Evolutionary conservation across 30 jellyfish, hydroid and myxozoan genomes (phyloP).

Genomic region (Aurelia sp.): DNA sequence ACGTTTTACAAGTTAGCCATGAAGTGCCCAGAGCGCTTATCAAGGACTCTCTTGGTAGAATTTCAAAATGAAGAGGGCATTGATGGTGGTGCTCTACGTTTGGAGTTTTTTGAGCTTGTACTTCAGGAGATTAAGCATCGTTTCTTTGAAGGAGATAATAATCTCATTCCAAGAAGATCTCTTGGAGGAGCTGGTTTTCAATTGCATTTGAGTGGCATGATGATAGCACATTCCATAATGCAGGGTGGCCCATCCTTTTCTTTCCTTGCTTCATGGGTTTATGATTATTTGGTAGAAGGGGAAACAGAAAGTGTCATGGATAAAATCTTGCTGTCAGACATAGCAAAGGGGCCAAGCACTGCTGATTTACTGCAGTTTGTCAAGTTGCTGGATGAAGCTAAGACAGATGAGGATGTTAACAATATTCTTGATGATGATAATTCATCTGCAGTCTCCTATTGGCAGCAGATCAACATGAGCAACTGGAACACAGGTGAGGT

Average conservation of each 20-base stretch:
- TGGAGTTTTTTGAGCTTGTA: constrained; percentile 17
- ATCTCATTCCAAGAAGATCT: constrained; percentile 26
- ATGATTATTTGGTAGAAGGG: constrained; percentile 28
- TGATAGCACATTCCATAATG: constrained; percentile 24
- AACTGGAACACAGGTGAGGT: constrained; percentile 30
- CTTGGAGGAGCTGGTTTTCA: constrained; percentile 37
- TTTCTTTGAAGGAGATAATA: constrained; percentile 28
- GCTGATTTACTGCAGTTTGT: constrained; percentile 24
- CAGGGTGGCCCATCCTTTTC: constrained; percentile 44
- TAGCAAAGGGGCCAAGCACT: constrained; percentile 22
- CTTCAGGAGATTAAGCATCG: constrained; percentile 31
- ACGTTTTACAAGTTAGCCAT: constrained; percentile 22
- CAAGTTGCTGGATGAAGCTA: constrained; percentile 17
- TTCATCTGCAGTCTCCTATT: constrained; percentile 17
- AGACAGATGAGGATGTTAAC: constrained; percentile 10
- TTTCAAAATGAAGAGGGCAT: constrained; percentile 17
- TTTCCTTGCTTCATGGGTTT: constrained; percentile 21
- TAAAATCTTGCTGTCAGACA: constrained; percentile 16
- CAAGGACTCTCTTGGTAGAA: constrained; percentile 19
- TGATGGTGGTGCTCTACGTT: constrained; percentile 19
- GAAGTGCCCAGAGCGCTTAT: constrained; percentile 10
- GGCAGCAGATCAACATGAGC: constrained; percentile 44
- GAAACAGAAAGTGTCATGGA: constrained; percentile 30
- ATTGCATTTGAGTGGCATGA: constrained; percentile 27
- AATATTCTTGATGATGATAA: constrained; percentile 8